Evolutionary conservation across 2,113 vertebrate genomes (phyloP), one percentile per base, ranked within the genome.

Genomic region (Cathartes aura): DNA sequence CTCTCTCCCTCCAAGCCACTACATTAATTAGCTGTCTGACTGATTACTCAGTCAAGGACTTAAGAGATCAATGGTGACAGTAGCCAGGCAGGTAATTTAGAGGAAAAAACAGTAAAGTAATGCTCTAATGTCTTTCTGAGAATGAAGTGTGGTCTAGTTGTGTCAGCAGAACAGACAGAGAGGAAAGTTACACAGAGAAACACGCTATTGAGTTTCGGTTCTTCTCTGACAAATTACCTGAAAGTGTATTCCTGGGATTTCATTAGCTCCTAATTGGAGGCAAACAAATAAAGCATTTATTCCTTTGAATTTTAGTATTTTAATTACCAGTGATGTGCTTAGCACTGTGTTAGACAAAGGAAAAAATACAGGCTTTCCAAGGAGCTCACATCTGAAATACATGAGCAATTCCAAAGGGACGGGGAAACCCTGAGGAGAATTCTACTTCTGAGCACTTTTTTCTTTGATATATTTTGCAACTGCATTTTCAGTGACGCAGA

Each of bases 1-100:
- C 48, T 81, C 68, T 87, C 90, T 93, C 55, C 72, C 86, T 96
- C 83, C 62, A 38, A 96, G 81, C 62, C 66, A 53, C 89, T 70
- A 56, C 66, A 87, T 97, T 97, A 96, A 97, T 97, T 97, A 96
- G 87, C 70, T 94, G 81, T 89, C 84, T 97, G 91, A 94, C 81
- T 96, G 91, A 97, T 97, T 95, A 90, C 53, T 82, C 94, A 92
- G 91, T 96, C 87, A 94, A 91, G 84, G 81, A 96, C 79, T 95
- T 85, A 88, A 73, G 58, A 95, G 96, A 97, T 96, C 91, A 90
- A 87, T 90, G 89, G 94, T 95, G 97, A 93, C 94, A 95, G 91
- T 85, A 95, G 92, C 68, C 93, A 95, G 91, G 92, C 89, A 91
- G 94, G 95, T 96, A 95, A 96, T 96, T 95, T 91, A 90, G 89